Evolutionary conservation across 2,888 invertebrate species (phyloP), one percentile per base, ranked within the genome.

Genomic region (Agriopis marginaria): DNA sequence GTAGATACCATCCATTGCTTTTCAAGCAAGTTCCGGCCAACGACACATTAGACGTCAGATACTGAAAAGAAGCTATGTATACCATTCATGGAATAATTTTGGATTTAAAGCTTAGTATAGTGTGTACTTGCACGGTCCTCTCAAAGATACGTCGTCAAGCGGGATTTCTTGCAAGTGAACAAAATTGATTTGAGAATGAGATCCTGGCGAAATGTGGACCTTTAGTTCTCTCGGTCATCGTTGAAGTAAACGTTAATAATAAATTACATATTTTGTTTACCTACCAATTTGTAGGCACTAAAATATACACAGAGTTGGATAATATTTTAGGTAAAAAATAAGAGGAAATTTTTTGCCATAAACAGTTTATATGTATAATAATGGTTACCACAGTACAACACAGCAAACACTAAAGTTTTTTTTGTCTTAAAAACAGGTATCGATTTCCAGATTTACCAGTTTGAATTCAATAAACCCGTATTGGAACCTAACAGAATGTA

Each of bases 161-260:
- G 83, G 86, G 85, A 88, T 89, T 89, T 88, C 86, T 89, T 86
- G 86, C 89, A 87, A 86, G 86, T 89, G 89, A 91, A 88, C 87
- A 86, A 89, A 90, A 89, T 90, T 83, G 87, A 91, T 91, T 86
- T 81, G 84, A 84, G 85, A 89, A 87, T 86, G 80, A 88, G 86
- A 89, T 85, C 79, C 83, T 84, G 55, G 14, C 40, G 14, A 42
- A 55, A 55, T 44, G 32, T 32, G 82, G 79, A 78, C 73, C 78
- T 72, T 45, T 53, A 50, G 71, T 73, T 71, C 78, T 65, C 50
- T 53, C 39, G 54, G 63, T 39, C 63, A 47, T 40, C 39, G 14
- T 11, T 42, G 39, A 45, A 54, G 14, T 11, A 51, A 50, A 32
- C 3, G 7, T 11, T 12, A 11, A 32, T 32, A 12, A 32, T 12